Percentiles rank a stretch among this genome's conserved stretches.
phyloP scores from a whole-genome alignment of 2,797 vertebrate species.

The Sebastes paucispinis region DNA sequence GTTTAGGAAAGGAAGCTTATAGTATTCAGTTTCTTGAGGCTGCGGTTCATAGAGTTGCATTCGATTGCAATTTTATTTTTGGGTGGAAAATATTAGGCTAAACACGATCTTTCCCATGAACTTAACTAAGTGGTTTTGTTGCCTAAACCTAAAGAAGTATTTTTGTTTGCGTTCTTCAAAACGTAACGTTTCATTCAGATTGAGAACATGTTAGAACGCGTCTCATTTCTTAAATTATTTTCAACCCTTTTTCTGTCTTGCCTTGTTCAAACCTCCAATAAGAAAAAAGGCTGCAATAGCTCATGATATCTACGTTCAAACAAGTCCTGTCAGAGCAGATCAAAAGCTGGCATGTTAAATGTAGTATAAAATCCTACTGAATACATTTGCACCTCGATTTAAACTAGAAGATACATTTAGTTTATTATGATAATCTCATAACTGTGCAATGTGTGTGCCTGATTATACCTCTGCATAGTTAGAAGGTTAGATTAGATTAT shows the following conservation, averaged over 20 bases:
- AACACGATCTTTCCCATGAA: too few relatives aligned
- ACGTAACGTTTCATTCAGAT: too few relatives aligned
- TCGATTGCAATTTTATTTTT: neutral
- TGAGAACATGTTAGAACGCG: too few relatives aligned
- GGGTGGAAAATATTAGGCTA: accelerated
- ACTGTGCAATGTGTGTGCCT: neutral
- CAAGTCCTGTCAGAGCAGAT: neutral
- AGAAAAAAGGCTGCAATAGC: neutral
- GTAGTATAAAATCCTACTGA: neutral
- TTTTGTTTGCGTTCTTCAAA: too few relatives aligned
- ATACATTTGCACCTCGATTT: neutral
- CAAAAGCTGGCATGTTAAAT: neutral
- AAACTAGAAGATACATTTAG: neutral
- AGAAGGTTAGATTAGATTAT: neutral
- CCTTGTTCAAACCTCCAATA: neutral
- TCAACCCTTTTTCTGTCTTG: neutral
- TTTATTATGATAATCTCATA: neutral
- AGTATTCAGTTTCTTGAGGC: neutral
- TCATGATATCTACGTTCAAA: neutral
- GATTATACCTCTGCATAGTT: neutral
- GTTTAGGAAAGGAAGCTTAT: too few relatives aligned
- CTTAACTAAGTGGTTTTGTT: too few relatives aligned
- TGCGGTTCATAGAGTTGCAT: neutral
- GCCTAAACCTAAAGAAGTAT: too few relatives aligned
- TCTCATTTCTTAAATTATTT: neutral